Percentiles rank a stretch among this genome's conserved stretches.
These are phyloP conservation scores for Piaya cayana DNA, from an alignment of 2,113 vertebrate species.

Conservation along the genomic window DNA sequence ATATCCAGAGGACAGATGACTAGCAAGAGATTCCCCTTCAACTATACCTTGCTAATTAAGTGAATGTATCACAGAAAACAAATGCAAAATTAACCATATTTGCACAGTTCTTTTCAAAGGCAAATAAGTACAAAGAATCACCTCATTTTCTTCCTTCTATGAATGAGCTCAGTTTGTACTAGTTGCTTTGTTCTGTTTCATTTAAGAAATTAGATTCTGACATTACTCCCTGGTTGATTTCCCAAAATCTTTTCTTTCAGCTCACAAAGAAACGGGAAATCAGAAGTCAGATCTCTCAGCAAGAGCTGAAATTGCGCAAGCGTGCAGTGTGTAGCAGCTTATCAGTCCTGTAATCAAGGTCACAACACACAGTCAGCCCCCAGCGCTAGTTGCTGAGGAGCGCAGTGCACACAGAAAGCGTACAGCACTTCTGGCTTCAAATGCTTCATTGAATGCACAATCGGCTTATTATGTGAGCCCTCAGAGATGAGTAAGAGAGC, in stretches of 20 bases:
- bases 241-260: background rate
- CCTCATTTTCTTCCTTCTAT: background rate
- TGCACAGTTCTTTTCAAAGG: background rate
- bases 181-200: background rate
- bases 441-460: background rate
- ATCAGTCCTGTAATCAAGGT: conserved; percentile 35
- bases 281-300: background rate
- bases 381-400: conserved; percentile 10
- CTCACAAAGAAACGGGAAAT: background rate
- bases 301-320: background rate
- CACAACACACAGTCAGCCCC: background rate
- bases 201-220: conserved; percentile 33
- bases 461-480: conserved; percentile 7
- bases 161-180: background rate
- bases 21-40: background rate
- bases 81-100: background rate
- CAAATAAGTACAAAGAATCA: background rate
- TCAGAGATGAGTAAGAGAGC: conserved; percentile 9
- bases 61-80: background rate
- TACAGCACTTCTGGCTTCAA: conserved; percentile 29
- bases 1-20: background rate
- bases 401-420: background rate
- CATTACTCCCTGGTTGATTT: background rate
- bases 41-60: background rate
- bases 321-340: background rate